These are phyloP conservation scores for Daboia siamensis DNA, from an alignment of 2,113 vertebrate genomes.

Conservation along the genomic window DNA sequence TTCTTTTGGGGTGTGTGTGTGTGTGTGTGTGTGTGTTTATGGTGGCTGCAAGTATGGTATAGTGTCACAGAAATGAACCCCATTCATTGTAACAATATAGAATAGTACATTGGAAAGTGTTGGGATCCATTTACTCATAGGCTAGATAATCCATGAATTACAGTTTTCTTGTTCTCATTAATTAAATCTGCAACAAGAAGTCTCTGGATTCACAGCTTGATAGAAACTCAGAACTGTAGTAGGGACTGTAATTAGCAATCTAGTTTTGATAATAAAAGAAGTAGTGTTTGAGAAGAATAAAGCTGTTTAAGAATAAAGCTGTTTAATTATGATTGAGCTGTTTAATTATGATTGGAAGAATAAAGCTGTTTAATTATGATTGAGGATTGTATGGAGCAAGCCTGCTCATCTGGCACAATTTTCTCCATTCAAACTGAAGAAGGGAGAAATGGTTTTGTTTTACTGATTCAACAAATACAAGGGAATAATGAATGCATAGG, in stretches of 20 bases:
- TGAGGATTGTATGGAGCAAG: conserved; percentile 1
- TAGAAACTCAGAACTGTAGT: conserved; percentile 57
- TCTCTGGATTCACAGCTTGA: conserved; percentile 56
- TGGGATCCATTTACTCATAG: conserved; percentile 38
- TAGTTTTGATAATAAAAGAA: conserved; percentile 38
- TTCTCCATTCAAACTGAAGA: background rate
- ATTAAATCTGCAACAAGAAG: conserved; percentile 41
- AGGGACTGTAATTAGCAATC: conserved; percentile 58
- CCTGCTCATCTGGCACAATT: conserved; percentile 32
- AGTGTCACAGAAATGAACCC: background rate
- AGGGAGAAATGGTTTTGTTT: background rate
- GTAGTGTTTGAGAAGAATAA: conserved; percentile 44
- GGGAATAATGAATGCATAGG: conserved; percentile 5
- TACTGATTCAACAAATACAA: conserved; percentile 25
- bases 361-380: conserved; percentile 40
- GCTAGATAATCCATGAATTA: conserved; percentile 56
- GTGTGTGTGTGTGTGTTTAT: background rate
- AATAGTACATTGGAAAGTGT: conserved; percentile 39
- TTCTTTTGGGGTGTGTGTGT: too few relatives aligned
- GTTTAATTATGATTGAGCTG: conserved; percentile 42
- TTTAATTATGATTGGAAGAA: conserved; percentile 46
- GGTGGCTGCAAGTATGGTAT: background rate
- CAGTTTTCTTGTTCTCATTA: conserved; percentile 59
- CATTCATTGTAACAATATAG: conserved; percentile 34
- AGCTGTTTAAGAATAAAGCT: conserved; percentile 35